Conservation (phyloP, 2,888 invertebrate species). For the Dicranocentrus wangi region DNA sequence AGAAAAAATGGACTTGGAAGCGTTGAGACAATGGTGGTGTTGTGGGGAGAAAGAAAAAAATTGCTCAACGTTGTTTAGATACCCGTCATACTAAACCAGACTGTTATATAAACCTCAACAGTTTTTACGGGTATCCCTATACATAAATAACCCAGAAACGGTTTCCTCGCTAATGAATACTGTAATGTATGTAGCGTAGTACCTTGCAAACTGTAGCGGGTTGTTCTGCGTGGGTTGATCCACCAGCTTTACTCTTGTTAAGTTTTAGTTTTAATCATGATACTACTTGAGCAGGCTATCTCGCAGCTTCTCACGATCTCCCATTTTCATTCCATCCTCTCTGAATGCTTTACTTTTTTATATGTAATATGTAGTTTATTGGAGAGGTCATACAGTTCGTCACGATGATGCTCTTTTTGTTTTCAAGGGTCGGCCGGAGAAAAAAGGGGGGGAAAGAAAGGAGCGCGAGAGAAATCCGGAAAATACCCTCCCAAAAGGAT, state of each 20-base stretch:
- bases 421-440: slow-evolving; percentile 37
- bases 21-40: not conserved
- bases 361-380: slow-evolving; percentile 36
- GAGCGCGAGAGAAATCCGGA: slow-evolving; percentile 57
- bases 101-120: too few species aligned
- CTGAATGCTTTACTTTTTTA: not conserved
- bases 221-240: slow-evolving; percentile 36
- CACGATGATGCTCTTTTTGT: slow-evolving; percentile 24
- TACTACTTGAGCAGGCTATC: slow-evolving; percentile 56
- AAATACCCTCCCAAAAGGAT: slow-evolving; percentile 60
- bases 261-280: slow-evolving; percentile 63
- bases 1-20: not conserved
- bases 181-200: too few species aligned
- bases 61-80: slow-evolving; percentile 37
- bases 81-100: too few species aligned
- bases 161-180: too few species aligned
- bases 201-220: too few species aligned
- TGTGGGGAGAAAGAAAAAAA: slow-evolving; percentile 26
- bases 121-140: too few species aligned
- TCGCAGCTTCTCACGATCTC: slow-evolving; percentile 51
- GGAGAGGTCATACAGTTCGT: slow-evolving; percentile 52
- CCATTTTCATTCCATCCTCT: slow-evolving; percentile 40
- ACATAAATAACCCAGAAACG: too few species aligned
- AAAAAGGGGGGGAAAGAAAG: slow-evolving; percentile 22
- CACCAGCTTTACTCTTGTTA: slow-evolving; percentile 54